These are phyloP conservation scores for Nothoprocta pentlandii DNA, from an alignment of 2,113 vertebrate species.

Conservation along the genomic window DNA sequence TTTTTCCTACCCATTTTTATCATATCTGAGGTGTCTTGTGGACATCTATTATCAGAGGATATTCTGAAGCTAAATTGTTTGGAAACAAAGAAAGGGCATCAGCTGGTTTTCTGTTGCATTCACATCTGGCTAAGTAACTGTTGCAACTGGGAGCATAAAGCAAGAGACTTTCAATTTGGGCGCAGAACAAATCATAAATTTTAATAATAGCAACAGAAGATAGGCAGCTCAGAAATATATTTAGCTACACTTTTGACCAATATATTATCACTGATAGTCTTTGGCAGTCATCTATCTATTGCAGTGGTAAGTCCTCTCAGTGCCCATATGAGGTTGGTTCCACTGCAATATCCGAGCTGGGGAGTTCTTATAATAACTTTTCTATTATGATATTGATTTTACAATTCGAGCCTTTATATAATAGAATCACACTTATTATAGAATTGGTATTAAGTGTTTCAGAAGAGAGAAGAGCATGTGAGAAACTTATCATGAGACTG, in stretches of 20 bases:
- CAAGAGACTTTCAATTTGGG: background rate
- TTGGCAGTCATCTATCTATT: background rate
- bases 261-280: background rate
- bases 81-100: background rate
- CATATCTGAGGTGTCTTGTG: rapidly evolving
- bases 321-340: background rate
- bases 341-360: background rate
- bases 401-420: background rate
- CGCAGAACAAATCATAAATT: background rate
- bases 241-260: background rate
- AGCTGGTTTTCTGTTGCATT: background rate
- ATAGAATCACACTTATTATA: background rate
- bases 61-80: background rate
- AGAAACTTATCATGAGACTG: background rate
- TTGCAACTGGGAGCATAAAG: background rate
- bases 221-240: background rate
- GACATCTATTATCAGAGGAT: background rate
- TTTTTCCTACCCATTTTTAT: background rate
- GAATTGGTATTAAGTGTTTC: constrained; percentile 4
- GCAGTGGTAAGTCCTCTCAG: background rate
- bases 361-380: background rate
- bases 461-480: background rate
- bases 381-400: constrained; percentile 22
- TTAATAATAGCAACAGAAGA: background rate
- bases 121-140: background rate